Evolutionary conservation across 2,113 vertebrate species (phyloP), one percentile per base, ranked within the genome.

Genomic region (Pseudopipra pipra): DNA sequence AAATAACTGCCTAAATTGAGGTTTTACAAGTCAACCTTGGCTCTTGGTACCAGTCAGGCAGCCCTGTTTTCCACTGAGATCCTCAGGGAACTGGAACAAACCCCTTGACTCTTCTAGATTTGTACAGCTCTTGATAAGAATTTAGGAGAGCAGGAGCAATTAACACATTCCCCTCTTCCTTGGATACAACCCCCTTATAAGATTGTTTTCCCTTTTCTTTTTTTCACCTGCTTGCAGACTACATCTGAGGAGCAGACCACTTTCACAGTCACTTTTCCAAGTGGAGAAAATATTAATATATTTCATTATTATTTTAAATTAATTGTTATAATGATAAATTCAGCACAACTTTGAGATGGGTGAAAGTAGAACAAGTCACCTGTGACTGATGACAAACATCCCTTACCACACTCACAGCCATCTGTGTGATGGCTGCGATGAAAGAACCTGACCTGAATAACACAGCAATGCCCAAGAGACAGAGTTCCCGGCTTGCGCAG

Each of bases 21-120:
- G 27, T 86, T 93, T 76, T 63, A 80, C 37, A 80, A 72, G 87
- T 37, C 90, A 80, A 7, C 55, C 31, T 37, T 76, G 85, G 67
- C 43, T 52, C 59, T 90, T 41, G 28, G 58, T n/a, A 66, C n/a
- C 14, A 61, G 12, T 43, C 33, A 46, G 47, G 11, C 20, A 93
- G 49, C 12, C 2, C 47, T 43, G 39, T 51, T 89, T 93, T 80
- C 22, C 68, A 70, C 3, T 33, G 20, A 55, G n/a, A 12, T 79
- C 67, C 55, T 88, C 51, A 28, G 52, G 30, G 39, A 85, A 43
- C 23, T 41, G 33, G 23, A 27, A 83, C 46, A 90, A 88, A 67
- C 30, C 25, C 47, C 67, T 3, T 51, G 24, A 62, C 30, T 67
- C 65, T 59, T 94, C 55, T 35, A 80, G 33, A 80, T 84, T 71